These are phyloP conservation scores for Odontophorus gujanensis DNA, from an alignment of 2,113 vertebrate genomes.

Conservation along the genomic window DNA sequence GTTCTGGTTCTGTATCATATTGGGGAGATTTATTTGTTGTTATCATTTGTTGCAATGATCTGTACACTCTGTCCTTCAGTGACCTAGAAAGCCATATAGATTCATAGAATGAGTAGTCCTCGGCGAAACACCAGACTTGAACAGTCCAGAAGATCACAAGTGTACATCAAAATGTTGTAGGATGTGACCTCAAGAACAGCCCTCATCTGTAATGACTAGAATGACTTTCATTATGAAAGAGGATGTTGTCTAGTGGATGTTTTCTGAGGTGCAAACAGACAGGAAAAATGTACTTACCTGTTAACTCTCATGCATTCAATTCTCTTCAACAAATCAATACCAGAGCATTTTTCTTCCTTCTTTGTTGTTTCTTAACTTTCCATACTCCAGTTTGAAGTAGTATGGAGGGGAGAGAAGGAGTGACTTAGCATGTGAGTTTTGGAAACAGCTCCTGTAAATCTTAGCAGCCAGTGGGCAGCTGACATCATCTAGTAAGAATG, in stretches of 20 bases:
- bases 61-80: background rate
- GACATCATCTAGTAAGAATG: slow-evolving; percentile 46
- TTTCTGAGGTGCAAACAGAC: background rate
- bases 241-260: background rate
- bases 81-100: background rate
- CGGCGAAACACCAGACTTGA: background rate
- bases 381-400: background rate
- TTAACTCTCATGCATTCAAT: background rate
- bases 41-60: background rate
- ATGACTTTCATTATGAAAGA: background rate
- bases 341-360: background rate
- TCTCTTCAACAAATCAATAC: background rate
- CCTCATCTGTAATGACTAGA: background rate
- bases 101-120: background rate
- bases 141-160: background rate
- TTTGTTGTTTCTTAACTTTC: slow-evolving; percentile 18
- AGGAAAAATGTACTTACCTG: background rate
- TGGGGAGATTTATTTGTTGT: background rate
- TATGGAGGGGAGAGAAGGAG: background rate
- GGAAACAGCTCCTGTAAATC: slow-evolving; percentile 15
- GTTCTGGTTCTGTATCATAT: background rate
- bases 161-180: accelerated
- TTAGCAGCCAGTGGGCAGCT: background rate
- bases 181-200: background rate
- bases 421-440: background rate